Evolutionary conservation across 1,140 invertebrate species (phyloP), one percentile per base, ranked within the genome.

Genomic region (Cyphomyrmex costatus): DNA sequence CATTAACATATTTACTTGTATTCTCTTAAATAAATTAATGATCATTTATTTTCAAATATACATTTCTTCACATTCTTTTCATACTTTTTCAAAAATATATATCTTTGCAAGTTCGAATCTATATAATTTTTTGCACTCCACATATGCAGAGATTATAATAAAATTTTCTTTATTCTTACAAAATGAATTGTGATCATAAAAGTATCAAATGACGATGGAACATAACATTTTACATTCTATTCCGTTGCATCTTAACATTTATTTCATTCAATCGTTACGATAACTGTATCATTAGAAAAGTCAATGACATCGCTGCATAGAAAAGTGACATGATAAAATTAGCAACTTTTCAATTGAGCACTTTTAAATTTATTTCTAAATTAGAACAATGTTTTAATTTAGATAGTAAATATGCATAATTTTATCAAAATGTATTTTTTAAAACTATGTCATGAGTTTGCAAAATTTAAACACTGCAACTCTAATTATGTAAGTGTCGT

Each of bases 271-370:
- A 60, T 77, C 16, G 4, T 60, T n/a, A n/a, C 33, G 58, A 36
- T 77, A 60, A 46, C 24, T 61, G 33, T 27, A 61, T 77, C 8
- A 16, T 58, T 51, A 36, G 21, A 51, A 46, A 77, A n/a, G n/a
- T 77, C 24, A n/a, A n/a, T 56, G n/a, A 56, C 10, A 42, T 42
- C 36, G 36, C 36, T 36, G 36, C 10, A 42, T 42, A 42, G 8
- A 42, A 42, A 42, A 42, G 8, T 42, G 36, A 42, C 36, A 42
- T 42, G 3, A n/a, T n/a, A 42, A 42, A 42, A 42, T 42, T 2
- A 42, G 8, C 36, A 42, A 42, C 8, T 42, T 42, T 42, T 42
- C 1, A 42, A 42, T 42, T 42, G 36, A 42, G 36, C 8, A 42
- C 33, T 12, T 42, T 42, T 42, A 42, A 10, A 10, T 10, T 42